Percentiles rank a stretch among this genome's conserved stretches.
These are phyloP conservation scores for Chironomus riparius DNA, from an alignment of 2,888 invertebrate species.

Conservation along the genomic window DNA sequence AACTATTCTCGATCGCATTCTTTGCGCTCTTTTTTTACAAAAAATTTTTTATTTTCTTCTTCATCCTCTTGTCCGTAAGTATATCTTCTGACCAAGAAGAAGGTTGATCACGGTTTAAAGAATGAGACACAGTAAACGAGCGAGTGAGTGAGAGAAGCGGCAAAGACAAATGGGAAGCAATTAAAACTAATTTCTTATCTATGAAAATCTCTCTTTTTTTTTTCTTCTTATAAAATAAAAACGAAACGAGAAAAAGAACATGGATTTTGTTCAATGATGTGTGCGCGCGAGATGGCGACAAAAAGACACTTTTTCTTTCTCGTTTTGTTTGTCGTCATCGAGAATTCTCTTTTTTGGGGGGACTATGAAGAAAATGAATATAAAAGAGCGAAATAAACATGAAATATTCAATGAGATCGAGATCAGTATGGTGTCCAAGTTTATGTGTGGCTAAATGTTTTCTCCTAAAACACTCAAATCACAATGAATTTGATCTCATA, in stretches of 20 bases:
- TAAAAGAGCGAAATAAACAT: background rate
- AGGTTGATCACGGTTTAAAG: too few species aligned
- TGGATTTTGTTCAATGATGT: background rate
- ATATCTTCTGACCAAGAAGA: too few species aligned
- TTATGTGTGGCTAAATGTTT: background rate
- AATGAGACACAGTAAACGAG: background rate
- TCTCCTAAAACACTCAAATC: background rate
- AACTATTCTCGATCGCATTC: background rate
- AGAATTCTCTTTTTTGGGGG: background rate
- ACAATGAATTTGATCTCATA: background rate
- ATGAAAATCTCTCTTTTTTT: background rate
- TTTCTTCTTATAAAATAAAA: background rate
- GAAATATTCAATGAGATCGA: background rate
- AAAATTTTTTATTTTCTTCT: too few species aligned
- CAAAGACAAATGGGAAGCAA: constrained; percentile 5
- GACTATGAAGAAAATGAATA: background rate
- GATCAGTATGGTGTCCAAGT: background rate
- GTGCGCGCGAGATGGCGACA: constrained; percentile 1
- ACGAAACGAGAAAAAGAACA: background rate
- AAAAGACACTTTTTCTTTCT: background rate
- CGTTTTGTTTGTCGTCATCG: background rate
- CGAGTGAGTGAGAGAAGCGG: background rate
- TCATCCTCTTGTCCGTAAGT: too few species aligned
- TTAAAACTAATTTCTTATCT: background rate
- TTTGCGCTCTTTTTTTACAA: background rate